Conservation (phyloP, 2,888 invertebrate species). For the Lacanobia oleracea region DNA sequence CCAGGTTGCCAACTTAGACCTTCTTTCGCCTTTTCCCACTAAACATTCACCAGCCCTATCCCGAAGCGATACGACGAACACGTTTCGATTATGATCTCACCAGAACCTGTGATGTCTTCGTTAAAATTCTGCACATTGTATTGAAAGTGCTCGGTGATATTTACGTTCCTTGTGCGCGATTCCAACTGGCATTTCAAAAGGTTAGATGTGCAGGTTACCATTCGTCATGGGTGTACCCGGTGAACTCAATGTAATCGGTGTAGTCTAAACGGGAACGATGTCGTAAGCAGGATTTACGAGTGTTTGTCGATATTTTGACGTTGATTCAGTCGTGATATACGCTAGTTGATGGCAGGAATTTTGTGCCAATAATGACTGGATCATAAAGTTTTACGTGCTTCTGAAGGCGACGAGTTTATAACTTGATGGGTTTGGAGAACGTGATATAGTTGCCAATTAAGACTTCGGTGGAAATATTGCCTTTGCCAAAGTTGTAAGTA, state of each 20-base stretch:
- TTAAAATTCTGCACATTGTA: slow-evolving; percentile 67
- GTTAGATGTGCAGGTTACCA: slow-evolving; percentile 53
- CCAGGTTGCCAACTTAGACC: background rate
- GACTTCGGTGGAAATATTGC: background rate
- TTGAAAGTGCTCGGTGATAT: slow-evolving; percentile 53
- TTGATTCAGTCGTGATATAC: slow-evolving; percentile 26
- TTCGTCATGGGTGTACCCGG: slow-evolving; percentile 32
- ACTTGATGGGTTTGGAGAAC: slow-evolving; percentile 27
- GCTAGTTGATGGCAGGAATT: slow-evolving; percentile 22
- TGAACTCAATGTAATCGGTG: background rate
- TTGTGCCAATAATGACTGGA: slow-evolving; percentile 23
- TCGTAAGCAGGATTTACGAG: slow-evolving; percentile 42
- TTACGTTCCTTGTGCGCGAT: slow-evolving; percentile 49
- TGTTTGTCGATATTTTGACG: slow-evolving; percentile 22
- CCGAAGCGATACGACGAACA: slow-evolving; percentile 14
- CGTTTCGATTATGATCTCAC: slow-evolving; percentile 55
- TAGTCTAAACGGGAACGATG: slow-evolving; percentile 54
- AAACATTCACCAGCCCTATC: slow-evolving; percentile 39
- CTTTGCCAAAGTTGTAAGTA: background rate
- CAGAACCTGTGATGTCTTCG: slow-evolving; percentile 64
- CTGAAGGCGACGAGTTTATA: slow-evolving; percentile 28
- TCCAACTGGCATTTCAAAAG: slow-evolving; percentile 67
- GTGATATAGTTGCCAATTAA: slow-evolving; percentile 23
- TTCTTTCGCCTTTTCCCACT: background rate
- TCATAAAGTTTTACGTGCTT: slow-evolving; percentile 32